These are phyloP conservation scores for Apaloderma vittatum DNA, from an alignment of 2,113 vertebrate species.

Conservation along the genomic window DNA sequence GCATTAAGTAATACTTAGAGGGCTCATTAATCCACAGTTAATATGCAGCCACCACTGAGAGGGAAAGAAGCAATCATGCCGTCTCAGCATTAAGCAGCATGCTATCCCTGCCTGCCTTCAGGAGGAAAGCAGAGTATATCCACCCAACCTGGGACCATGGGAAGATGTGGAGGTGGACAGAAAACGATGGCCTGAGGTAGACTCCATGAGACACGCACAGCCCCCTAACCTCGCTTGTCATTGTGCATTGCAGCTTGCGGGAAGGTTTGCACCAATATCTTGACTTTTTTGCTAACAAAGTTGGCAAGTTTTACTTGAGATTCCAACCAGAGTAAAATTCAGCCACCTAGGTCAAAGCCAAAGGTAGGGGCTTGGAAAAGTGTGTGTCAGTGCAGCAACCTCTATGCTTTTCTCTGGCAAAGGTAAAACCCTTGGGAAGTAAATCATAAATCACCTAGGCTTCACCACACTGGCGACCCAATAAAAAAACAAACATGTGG, in stretches of 20 bases:
- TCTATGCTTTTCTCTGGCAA: not conserved
- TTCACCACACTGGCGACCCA: not conserved
- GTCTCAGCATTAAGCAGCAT: fast-evolving
- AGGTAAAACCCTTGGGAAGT: not conserved
- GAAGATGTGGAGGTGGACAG: not conserved
- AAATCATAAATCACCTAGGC: not conserved
- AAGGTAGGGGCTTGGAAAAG: not conserved
- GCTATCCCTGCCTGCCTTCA: fast-evolving
- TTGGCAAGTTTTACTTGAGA: not conserved
- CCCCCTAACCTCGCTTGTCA: not conserved
- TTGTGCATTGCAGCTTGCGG: fast-evolving
- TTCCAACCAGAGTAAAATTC: not conserved
- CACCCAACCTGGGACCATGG: fast-evolving
- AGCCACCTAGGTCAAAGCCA: too few relatives aligned
- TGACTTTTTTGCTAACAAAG: not conserved
- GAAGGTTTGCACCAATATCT: not conserved
- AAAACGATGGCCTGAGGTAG: not conserved
- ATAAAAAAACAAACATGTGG: not conserved
- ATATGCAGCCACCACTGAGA: slow-evolving; percentile 23
- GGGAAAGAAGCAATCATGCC: not conserved
- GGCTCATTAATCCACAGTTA: not conserved
- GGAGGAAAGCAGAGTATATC: not conserved
- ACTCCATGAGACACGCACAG: fast-evolving
- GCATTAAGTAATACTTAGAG: slow-evolving; percentile 17
- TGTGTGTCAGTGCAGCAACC: not conserved